Evolutionary conservation across 2,113 vertebrate species (phyloP).

Genomic region (Poeciliopsis turrubarensis): DNA sequence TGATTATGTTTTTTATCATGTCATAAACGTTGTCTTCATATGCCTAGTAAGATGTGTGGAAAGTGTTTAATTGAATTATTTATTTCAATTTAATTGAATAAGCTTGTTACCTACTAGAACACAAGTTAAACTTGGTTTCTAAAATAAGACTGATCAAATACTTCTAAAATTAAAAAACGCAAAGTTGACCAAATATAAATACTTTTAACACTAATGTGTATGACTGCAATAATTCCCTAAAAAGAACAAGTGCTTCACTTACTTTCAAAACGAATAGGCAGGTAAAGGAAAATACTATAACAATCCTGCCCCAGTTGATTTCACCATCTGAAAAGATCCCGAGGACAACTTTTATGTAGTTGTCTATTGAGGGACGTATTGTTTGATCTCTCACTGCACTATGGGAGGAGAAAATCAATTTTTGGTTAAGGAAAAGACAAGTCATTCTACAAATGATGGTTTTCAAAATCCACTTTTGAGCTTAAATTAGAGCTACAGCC

Average conservation of each 20-base stretch:
- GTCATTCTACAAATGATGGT: neutral
- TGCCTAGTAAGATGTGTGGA: conserved; percentile 74
- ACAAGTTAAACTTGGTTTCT: neutral
- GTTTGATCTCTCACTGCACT: conserved; percentile 85
- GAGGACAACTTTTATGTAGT: conserved; percentile 84
- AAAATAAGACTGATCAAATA: neutral
- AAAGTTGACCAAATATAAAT: neutral
- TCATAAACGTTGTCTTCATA: conserved; percentile 83
- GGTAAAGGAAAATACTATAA: conserved; percentile 91
- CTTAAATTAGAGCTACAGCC: neutral
- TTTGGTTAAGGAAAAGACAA: neutral
- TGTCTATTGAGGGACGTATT: conserved; percentile 76
- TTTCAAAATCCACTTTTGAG: neutral
- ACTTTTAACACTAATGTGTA: neutral
- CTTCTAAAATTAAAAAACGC: neutral
- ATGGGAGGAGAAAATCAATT: neutral
- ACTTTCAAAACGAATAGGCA: conserved; percentile 86
- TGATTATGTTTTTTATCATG: conserved; percentile 86
- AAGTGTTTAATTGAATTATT: neutral
- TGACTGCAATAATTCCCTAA: neutral
- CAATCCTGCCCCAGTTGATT: conserved; percentile 93
- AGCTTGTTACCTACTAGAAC: neutral
- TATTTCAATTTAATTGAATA: neutral
- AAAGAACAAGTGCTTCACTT: conserved; percentile 5
- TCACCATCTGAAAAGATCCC: conserved; percentile 90